Evolutionary conservation across 2,797 vertebrate genomes (phyloP).

Genomic region (Sebastes oblongus): DNA sequence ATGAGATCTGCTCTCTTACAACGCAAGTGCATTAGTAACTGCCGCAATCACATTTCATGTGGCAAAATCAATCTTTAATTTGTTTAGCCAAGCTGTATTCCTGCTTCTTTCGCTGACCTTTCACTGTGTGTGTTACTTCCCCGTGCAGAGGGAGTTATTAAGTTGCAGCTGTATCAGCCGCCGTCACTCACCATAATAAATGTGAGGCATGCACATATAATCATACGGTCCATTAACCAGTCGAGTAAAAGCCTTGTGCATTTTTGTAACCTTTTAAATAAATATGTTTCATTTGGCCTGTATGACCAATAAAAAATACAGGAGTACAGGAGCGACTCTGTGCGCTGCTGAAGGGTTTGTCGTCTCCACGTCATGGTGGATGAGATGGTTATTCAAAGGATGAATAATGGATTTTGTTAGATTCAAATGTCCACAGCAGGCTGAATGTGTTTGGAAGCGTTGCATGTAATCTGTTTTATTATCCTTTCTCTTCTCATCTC

Average conservation of each 20-base stretch:
- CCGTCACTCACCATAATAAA: conserved; percentile 8
- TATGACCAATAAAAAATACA: background rate
- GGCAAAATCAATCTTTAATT: conserved; percentile 23
- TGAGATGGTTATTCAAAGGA: background rate
- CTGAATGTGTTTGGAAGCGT: background rate
- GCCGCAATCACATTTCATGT: conserved; percentile 26
- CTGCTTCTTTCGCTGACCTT: background rate
- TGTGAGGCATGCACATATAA: background rate
- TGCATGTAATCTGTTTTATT: background rate
- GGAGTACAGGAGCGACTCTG: background rate
- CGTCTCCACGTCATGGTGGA: background rate
- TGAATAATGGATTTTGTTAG: background rate
- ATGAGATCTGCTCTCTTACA: conserved; percentile 34
- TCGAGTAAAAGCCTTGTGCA: background rate
- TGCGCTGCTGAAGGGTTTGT: background rate
- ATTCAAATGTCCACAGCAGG: background rate
- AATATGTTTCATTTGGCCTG: background rate
- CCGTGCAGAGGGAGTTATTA: background rate
- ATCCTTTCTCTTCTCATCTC: background rate
- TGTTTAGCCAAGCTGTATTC: conserved; percentile 7
- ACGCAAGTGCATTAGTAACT: background rate
- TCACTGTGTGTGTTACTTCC: background rate
- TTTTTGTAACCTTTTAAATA: background rate
- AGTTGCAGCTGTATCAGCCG: conserved; percentile 2
- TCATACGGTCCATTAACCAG: conserved; percentile 7